Percentiles rank a stretch among this genome's conserved stretches.
These are phyloP conservation scores for Laspeyria flexula DNA, from an alignment of 2,888 invertebrate genomes.

Conservation along the genomic window DNA sequence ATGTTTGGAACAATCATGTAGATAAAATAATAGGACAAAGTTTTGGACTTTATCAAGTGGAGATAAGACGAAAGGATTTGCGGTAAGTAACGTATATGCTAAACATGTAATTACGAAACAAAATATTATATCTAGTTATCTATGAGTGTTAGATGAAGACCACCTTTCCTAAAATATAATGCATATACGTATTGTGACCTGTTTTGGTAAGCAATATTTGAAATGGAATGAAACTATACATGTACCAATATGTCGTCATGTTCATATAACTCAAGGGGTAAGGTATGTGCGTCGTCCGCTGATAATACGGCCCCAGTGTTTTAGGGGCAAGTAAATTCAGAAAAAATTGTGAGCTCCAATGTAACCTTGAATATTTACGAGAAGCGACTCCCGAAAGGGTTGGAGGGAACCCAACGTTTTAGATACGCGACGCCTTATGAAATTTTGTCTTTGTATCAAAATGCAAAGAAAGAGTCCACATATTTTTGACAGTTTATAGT, in stretches of 20 bases:
- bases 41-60: too few species aligned
- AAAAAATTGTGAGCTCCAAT: conserved; percentile 69
- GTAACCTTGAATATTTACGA: conserved; percentile 79
- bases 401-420: conserved; percentile 39
- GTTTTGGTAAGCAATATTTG: not conserved
- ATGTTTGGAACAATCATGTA: too few species aligned
- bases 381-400: conserved; percentile 63
- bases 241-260: not conserved
- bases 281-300: conserved; percentile 27
- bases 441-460: conserved; percentile 59
- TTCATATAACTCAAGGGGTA: not conserved
- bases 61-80: too few species aligned
- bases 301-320: conserved; percentile 48
- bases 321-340: conserved; percentile 62
- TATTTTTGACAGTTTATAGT: too few species aligned
- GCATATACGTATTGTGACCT: not conserved
- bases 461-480: conserved; percentile 31
- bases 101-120: too few species aligned
- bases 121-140: too few species aligned
- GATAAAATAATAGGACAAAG: too few species aligned
- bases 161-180: too few species aligned
- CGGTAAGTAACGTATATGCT: too few species aligned
- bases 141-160: too few species aligned
- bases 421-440: conserved; percentile 64
- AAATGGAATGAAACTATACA: not conserved